Conservation (phyloP, 35 echinoderm and acorn worm genomes). For the Anneissia japonica region DNA sequence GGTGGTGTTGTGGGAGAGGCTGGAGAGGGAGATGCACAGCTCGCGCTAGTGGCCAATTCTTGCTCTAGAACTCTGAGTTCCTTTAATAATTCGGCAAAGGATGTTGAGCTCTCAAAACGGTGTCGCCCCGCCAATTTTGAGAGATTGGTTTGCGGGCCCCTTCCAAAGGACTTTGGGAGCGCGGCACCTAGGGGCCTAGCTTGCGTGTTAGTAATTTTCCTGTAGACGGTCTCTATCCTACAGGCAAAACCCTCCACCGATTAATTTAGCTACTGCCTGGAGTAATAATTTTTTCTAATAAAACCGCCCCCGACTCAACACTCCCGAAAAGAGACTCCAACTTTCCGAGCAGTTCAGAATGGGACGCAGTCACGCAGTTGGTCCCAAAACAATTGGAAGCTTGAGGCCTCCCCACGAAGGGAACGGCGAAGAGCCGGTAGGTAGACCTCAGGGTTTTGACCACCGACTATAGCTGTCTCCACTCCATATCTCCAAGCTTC, state of each 20-base stretch:
- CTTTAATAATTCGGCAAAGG: too few relatives aligned
- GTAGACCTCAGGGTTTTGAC: neutral
- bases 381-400: neutral
- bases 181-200: too few relatives aligned
- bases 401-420: constrained; percentile 3
- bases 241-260: neutral
- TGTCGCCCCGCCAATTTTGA: too few relatives aligned
- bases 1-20: too few relatives aligned
- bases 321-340: constrained; percentile 14
- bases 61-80: too few relatives aligned
- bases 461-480: neutral
- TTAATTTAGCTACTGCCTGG: neutral
- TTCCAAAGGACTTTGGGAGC: too few relatives aligned
- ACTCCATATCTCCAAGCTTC: constrained; percentile 35
- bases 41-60: too few relatives aligned
- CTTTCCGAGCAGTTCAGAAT: neutral
- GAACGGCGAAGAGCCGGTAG: constrained; percentile 23
- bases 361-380: constrained; percentile 12
- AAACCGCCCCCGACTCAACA: constrained; percentile 19
- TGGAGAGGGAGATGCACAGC: too few relatives aligned
- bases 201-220: too few relatives aligned
- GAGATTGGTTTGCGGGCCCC: too few relatives aligned
- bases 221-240: too few relatives aligned
- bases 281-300: constrained; percentile 21
- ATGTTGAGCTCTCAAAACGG: too few relatives aligned